Evolutionary conservation across 2,888 invertebrate genomes (phyloP).

Genomic region (Oxyteleia sp.): DNA sequence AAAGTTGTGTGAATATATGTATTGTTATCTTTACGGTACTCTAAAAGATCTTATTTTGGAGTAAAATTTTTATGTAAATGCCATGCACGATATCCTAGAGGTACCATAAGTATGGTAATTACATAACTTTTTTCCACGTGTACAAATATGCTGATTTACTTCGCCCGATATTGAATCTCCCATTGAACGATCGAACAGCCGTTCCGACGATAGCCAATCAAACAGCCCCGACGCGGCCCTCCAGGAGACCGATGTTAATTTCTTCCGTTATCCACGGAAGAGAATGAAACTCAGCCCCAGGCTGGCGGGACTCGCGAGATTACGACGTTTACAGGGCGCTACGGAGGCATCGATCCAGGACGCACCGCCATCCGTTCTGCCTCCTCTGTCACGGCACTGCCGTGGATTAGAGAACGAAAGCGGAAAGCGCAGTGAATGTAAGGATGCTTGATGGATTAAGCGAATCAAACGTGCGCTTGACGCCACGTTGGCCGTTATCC

Average conservation of each 20-base stretch:
- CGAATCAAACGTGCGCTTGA: conserved; percentile 56
- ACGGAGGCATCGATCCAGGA: conserved; percentile 60
- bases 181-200: neutral
- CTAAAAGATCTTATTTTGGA: no score
- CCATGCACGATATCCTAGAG: no score
- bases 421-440: conserved; percentile 43
- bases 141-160: conserved; percentile 10
- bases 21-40: no score
- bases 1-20: no score
- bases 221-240: conserved; percentile 6
- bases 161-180: conserved; percentile 11
- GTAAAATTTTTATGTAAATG: no score
- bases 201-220: conserved; percentile 29
- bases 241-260: conserved; percentile 35
- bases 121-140: no score
- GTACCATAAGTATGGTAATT: no score
- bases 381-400: conserved; percentile 49
- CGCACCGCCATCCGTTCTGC: conserved; percentile 52
- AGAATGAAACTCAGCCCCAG: conserved; percentile 32
- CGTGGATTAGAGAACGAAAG: conserved; percentile 51
- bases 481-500: conserved; percentile 50
- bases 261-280: conserved; percentile 14
- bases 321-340: conserved; percentile 28
- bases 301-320: conserved; percentile 45
- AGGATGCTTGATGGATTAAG: conserved; percentile 62